Base-by-base conservation (phyloP, 2,797 vertebrate species). In the Diplodus sargus region DNA sequence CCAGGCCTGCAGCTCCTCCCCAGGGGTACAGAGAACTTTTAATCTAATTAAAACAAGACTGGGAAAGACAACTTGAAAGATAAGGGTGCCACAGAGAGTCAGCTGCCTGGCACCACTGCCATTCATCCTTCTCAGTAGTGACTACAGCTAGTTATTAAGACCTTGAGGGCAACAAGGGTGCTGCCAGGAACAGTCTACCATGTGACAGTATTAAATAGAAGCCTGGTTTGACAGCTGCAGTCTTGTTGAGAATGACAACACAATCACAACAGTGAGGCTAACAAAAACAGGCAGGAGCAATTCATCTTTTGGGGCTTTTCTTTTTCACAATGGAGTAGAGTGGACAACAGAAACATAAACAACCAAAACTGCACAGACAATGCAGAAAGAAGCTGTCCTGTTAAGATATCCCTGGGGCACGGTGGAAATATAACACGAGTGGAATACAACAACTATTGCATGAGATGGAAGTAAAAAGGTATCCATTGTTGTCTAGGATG, bases 1-100 rank as follows among this genome's bases (percentile, higher is more conserved):
- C 73, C 51, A 52, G 81, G 73, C 78, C 70, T 60, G 65, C 74
- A 74, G 78, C 66, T 70, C 20, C 49, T 84, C 79, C 74, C 74
- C 14, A 52, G 82, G 72, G 81, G 76, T 79, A 53, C 83, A 67
- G 17, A 64, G 49, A 91, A 91, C 86, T 93, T 92, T 92, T 89
- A 90, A 94, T 92, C 86, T 85, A 94, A 95, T 94, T 93, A 94
- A 93, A 93, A 86, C 76, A 75, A 88, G 74, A 74, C 75, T 57
- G 69, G 82, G 86, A 84, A 76, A 91, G 91, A 93, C 86, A 84
- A 89, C 79, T 86, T 90, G 85, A 89, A 90, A 91, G 91, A 93
- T 92, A 90, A 92, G 85, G 73, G 74, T 81, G 71, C 82, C 87
- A 84, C 45, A 52, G 82, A 88, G 80, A 90, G 79, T 51, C 25